Conservation (phyloP, 2,888 invertebrate species). For the Poecilobothrus nobilitatus region DNA sequence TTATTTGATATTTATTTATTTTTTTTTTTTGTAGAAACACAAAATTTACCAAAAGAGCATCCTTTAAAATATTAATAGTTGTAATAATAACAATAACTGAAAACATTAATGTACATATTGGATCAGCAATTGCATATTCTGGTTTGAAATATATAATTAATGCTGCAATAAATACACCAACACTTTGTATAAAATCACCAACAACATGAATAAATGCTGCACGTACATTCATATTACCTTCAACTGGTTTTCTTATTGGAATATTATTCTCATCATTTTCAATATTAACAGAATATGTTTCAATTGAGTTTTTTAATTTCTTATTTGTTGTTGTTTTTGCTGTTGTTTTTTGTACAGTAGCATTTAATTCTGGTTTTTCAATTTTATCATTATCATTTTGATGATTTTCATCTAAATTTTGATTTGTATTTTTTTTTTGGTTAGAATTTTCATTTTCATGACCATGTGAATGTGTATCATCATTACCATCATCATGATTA, state of each 20-base stretch:
- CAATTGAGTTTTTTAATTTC: conserved; percentile 12
- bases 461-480: conserved; percentile 18
- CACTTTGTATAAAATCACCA: conserved; percentile 90
- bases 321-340: neutral
- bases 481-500: conserved; percentile 23
- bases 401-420: no score
- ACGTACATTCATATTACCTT: conserved; percentile 76
- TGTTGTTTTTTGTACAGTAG: conserved; percentile 1
- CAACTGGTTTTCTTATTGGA: conserved; percentile 27
- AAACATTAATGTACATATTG: conserved; percentile 94
- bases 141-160: conserved; percentile 86
- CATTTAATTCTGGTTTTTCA: conserved; percentile 9
- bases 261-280: conserved; percentile 27
- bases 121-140: conserved; percentile 84
- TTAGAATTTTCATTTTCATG: neutral
- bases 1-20: no score
- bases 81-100: conserved; percentile 87
- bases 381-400: no score
- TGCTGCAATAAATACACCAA: conserved; percentile 88
- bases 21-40: no score
- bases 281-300: conserved; percentile 15
- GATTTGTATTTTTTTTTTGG: no score
- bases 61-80: conserved; percentile 87
- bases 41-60: conserved; percentile 63
- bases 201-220: conserved; percentile 95